Conservation (phyloP, 1,140 invertebrate species). For the Kradibia gibbosae region DNA sequence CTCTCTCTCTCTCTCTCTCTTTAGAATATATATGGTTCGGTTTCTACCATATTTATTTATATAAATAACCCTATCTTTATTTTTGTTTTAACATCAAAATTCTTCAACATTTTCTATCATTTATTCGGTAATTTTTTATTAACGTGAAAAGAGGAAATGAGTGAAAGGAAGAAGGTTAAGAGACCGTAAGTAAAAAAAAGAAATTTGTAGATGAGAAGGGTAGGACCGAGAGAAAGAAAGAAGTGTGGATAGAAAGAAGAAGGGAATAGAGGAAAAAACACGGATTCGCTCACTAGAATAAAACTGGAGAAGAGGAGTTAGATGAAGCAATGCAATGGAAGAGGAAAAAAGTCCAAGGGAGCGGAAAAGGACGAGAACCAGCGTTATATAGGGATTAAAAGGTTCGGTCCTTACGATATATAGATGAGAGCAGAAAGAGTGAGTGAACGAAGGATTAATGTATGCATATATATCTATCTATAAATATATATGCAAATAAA, state of each 20-base stretch:
- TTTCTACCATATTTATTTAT: background rate
- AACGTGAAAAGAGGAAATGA: slow-evolving; percentile 27
- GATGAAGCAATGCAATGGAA: slow-evolving; percentile 2
- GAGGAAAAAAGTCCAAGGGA: slow-evolving; percentile 6
- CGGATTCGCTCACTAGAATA: background rate
- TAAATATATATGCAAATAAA: too few species aligned
- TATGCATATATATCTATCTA: too few species aligned
- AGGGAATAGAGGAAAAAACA: background rate
- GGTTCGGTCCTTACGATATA: slow-evolving; percentile 31
- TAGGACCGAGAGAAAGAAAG: background rate
- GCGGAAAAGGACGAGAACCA: slow-evolving; percentile 10
- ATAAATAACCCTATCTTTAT: background rate
- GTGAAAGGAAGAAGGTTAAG: background rate
- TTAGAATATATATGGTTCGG: too few species aligned
- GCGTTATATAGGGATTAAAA: slow-evolving; percentile 37
- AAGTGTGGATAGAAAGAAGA: background rate
- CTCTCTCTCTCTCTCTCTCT: background rate
- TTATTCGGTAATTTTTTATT: slow-evolving; percentile 53
- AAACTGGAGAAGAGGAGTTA: slow-evolving; percentile 10
- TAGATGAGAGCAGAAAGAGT: slow-evolving; percentile 7
- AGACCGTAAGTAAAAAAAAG: background rate
- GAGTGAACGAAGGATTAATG: slow-evolving; percentile 35
- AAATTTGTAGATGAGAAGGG: background rate
- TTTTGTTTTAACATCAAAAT: slow-evolving; percentile 15
- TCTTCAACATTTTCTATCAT: slow-evolving; percentile 44